These are phyloP conservation scores for Ameiurus melas DNA, from an alignment of 2,113 vertebrate genomes.

Conservation along the genomic window DNA sequence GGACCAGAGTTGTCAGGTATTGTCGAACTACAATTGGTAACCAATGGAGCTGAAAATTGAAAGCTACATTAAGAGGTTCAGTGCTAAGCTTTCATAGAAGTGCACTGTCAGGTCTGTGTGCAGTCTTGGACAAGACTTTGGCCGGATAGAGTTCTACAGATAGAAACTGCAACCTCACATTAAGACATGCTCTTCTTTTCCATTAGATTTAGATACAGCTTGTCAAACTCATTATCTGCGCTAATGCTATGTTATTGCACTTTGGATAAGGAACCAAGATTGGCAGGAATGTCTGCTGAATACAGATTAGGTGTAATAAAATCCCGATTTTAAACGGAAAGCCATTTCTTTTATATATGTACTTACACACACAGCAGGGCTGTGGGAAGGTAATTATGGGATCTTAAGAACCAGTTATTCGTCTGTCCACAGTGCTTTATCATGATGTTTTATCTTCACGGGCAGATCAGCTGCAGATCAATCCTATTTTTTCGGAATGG, in stretches of 20 bases:
- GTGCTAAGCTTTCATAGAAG: conserved; percentile 20
- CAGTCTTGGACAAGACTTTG: conserved; percentile 7
- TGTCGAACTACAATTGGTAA: conserved; percentile 36
- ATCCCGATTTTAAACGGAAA: neutral
- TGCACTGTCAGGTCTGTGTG: conserved; percentile 12
- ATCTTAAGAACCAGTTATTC: conserved; percentile 16
- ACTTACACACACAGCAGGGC: neutral
- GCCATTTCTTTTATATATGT: too few relatives aligned
- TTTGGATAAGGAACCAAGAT: neutral
- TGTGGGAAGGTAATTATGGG: conserved; percentile 7
- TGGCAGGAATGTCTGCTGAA: neutral
- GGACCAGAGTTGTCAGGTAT: conserved; percentile 18
- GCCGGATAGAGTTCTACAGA: neutral
- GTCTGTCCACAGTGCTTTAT: conserved; percentile 2
- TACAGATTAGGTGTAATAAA: neutral
- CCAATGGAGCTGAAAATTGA: conserved; percentile 48
- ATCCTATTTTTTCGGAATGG: conserved; percentile 3
- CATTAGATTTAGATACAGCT: conserved; percentile 14
- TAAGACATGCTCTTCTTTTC: neutral
- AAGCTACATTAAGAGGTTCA: conserved; percentile 38
- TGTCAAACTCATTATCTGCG: conserved; percentile 2
- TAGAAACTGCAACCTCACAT: neutral
- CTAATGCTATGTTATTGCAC: neutral
- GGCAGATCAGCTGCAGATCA: conserved; percentile 30
- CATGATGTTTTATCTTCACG: conserved; percentile 4